Evolutionary conservation across 1,140 invertebrate genomes (phyloP).

Genomic region (Gonioctena quinquepunctata): DNA sequence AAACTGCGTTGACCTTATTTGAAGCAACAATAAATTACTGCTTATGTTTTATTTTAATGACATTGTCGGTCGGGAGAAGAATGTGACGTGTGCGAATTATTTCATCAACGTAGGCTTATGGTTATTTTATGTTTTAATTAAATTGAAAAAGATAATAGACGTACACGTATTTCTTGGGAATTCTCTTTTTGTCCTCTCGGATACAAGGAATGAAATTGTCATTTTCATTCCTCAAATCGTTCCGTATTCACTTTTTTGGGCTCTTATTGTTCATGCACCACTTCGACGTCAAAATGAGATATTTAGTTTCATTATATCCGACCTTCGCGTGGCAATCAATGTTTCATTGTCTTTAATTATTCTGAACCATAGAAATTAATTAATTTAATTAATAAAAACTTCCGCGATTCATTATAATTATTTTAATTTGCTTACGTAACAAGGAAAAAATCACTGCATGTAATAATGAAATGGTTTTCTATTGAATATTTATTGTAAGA

Average conservation of each 20-base stretch:
- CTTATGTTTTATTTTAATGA: conserved; percentile 34
- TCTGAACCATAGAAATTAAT: conserved; percentile 8
- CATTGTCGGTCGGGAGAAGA: conserved; percentile 9
- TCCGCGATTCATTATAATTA: conserved; percentile 9
- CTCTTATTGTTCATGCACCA: conserved; percentile 13
- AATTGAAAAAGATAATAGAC: conserved; percentile 43
- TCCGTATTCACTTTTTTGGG: conserved; percentile 24
- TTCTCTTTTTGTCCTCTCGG: conserved; percentile 29
- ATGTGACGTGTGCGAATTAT: conserved; percentile 31
- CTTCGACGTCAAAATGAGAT: background rate
- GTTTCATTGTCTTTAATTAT: conserved; percentile 10
- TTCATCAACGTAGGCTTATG: conserved; percentile 37
- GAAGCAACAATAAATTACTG: conserved; percentile 27
- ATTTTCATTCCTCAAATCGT: conserved; percentile 40
- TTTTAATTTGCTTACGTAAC: conserved; percentile 1
- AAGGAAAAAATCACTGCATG: conserved; percentile 6
- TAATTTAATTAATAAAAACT: conserved; percentile 16
- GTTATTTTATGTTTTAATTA: conserved; percentile 47
- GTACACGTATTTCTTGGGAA: conserved; percentile 30
- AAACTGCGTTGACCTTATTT: background rate
- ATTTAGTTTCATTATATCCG: background rate
- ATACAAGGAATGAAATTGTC: conserved; percentile 42
- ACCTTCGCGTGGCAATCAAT: background rate
- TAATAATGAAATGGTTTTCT: background rate
- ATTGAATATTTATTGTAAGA: background rate